Evolutionary conservation across 2,797 vertebrate species (phyloP), one percentile per base, ranked within the genome.

Genomic region (Oreortyx pictus): DNA sequence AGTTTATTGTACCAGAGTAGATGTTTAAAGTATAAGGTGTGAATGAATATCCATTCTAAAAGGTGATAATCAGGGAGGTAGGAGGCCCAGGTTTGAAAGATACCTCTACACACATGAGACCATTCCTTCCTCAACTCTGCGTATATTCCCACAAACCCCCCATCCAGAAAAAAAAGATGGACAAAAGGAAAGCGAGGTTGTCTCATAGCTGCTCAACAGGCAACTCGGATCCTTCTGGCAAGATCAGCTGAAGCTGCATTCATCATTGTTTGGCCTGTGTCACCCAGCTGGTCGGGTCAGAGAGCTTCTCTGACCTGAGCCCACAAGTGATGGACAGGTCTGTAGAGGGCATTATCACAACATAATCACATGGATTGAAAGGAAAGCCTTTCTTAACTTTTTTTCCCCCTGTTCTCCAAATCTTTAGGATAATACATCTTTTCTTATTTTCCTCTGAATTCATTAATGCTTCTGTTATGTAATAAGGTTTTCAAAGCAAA

Each of bases 201-300:
- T 94, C 29, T 11, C 73, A 41, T 70, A 84, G 79, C 60, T 77
- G 91, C 68, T 95, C 88, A 82, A 79, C 68, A 83, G 87, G 87
- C 89, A 90, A 57, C 71, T 94, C 92, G 74, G 92, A 94, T 93
- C 39, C 65, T 65, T 93, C 89, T 95, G 89, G 72, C 86, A 96
- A 92, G 93, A 96, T 95, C 94, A 86, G 94, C 71, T 94, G 88
- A 88, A 94, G 94, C 82, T 94, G 96, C 96, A 96, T 96, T 95
- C 94, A 60, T 92, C 79, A 96, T 97, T 97, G 97, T 97, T 95
- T 94, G 89, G 44, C 86, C 95, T 96, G 94, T 96, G 95, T 97
- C 56, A 79, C 94, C 86, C 89, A 79, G 91, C 85, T 92, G 57
- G 70, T 89, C 15, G 47, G 96, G 97, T 97, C 97, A 97, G 96